Evolutionary conservation across 2,797 vertebrate genomes (phyloP).

Genomic region (Champsocephalus esox): DNA sequence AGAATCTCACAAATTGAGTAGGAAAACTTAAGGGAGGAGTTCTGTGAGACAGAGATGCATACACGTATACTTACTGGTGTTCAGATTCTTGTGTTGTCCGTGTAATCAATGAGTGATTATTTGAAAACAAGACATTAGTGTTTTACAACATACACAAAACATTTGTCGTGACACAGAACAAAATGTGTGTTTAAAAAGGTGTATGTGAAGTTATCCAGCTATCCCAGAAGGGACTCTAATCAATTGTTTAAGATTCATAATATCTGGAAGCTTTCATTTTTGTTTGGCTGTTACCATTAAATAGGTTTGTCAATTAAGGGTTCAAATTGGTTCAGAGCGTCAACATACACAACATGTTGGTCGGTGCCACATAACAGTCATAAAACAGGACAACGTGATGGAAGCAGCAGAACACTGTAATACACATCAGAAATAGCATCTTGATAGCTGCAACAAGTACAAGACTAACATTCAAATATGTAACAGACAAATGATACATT

Average conservation of each 20-base stretch:
- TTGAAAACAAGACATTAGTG: conserved; percentile 91
- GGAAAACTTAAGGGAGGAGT: conserved; percentile 69
- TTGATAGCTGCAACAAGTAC: conserved; percentile 62
- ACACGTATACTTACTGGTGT: conserved; percentile 86
- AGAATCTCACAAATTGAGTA: conserved; percentile 56
- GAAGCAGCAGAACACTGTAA: conserved; percentile 69
- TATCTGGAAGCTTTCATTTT: neutral
- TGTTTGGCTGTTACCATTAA: accelerated
- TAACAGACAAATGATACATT: conserved; percentile 84
- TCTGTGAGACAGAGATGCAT: conserved; percentile 80
- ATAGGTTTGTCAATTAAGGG: conserved; percentile 2
- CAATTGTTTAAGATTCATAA: neutral
- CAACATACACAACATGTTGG: conserved; percentile 69
- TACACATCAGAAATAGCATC: conserved; percentile 56
- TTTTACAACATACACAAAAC: conserved; percentile 86
- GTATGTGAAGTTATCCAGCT: neutral
- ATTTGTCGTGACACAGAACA: conserved; percentile 81
- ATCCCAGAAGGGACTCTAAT: neutral
- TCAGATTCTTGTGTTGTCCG: conserved; percentile 87
- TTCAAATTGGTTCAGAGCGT: neutral
- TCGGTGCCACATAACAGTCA: conserved; percentile 80
- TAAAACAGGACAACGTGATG: conserved; percentile 84
- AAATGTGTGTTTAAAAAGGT: conserved; percentile 56
- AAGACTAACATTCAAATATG: conserved; percentile 81
- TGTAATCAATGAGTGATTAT: conserved; percentile 88